Evolutionary conservation across 2,113 vertebrate genomes (phyloP).

Genomic region (Phocoena phocoena): DNA sequence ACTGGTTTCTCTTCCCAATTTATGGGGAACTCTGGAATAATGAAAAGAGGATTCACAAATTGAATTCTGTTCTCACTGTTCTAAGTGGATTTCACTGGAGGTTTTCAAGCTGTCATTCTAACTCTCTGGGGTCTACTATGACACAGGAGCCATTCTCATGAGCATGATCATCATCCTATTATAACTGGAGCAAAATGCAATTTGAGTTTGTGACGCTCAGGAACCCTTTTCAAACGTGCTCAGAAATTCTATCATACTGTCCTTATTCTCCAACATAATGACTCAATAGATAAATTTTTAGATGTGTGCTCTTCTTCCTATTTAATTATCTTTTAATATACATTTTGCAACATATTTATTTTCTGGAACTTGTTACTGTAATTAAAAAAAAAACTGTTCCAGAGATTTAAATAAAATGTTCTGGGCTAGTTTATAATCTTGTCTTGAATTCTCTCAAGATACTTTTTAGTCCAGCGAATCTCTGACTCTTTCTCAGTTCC

Average conservation of each 20-base stretch:
- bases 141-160: background rate
- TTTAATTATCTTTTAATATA: background rate
- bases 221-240: background rate
- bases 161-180: background rate
- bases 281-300: background rate
- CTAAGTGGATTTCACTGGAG: background rate
- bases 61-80: slow-evolving; percentile 2
- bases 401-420: slow-evolving; percentile 25
- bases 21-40: slow-evolving; percentile 14
- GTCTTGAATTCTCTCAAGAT: slow-evolving; percentile 34
- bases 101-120: background rate
- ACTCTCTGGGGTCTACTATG: background rate
- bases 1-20: slow-evolving; percentile 50
- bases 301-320: background rate
- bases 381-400: background rate
- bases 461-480: slow-evolving; percentile 13
- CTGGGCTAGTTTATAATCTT: slow-evolving; percentile 7
- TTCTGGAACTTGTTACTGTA: background rate
- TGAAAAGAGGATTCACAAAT: background rate
- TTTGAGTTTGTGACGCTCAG: background rate
- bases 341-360: background rate
- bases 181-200: background rate
- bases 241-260: background rate
- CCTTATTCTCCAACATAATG: background rate
- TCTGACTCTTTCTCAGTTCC: background rate